Evolutionary conservation across 35 echinoderm and acorn worm genomes (phyloP).

Genomic region (Lytechinus variegatus): DNA sequence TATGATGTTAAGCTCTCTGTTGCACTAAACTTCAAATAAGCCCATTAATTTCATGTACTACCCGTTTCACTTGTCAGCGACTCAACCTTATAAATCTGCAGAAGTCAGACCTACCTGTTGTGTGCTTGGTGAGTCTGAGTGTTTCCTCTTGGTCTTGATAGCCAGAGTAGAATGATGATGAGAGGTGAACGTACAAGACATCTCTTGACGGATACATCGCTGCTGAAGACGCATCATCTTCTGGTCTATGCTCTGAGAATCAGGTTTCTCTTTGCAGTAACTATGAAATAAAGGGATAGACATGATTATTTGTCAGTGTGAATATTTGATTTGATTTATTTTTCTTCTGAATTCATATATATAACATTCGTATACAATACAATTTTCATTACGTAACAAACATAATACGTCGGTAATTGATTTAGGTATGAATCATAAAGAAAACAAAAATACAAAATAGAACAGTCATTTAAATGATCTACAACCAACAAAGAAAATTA

Average conservation of each 20-base stretch:
- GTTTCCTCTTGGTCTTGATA: background rate
- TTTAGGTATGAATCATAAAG: too few relatives aligned
- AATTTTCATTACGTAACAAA: too few relatives aligned
- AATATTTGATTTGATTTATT: too few relatives aligned
- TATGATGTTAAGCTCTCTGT: background rate
- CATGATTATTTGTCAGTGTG: too few relatives aligned
- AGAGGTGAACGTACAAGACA: conserved; percentile 23
- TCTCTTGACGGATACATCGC: conserved; percentile 29
- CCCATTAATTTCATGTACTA: background rate
- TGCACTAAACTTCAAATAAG: background rate
- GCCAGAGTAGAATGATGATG: conserved; percentile 4
- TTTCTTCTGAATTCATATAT: too few relatives aligned
- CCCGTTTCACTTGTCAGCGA: background rate
- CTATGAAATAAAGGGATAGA: background rate
- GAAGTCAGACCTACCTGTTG: background rate
- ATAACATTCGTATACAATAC: too few relatives aligned
- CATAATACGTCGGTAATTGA: too few relatives aligned
- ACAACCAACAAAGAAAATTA: too few relatives aligned
- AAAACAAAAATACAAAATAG: too few relatives aligned
- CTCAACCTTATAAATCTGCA: background rate
- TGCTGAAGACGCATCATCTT: conserved; percentile 26
- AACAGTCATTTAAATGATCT: too few relatives aligned
- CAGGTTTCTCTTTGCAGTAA: background rate
- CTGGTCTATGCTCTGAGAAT: background rate
- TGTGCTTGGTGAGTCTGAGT: background rate